Base-by-base conservation (phyloP, 2,888 invertebrate genomes). In the Hydraecia micacea region DNA sequence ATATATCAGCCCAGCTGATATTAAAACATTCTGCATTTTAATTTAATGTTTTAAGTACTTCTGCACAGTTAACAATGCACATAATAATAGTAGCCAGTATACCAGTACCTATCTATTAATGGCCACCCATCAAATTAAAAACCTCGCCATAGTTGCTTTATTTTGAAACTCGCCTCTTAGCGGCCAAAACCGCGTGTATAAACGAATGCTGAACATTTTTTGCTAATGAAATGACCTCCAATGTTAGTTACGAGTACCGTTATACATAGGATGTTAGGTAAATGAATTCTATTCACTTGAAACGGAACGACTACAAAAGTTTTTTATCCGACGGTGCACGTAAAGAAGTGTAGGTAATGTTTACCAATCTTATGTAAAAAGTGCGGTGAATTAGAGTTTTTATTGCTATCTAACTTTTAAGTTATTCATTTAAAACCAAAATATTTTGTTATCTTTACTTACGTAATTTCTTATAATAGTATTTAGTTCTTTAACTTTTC, bases 251-350 rank as follows among this genome's bases (percentile, higher is more conserved):
- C 75, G 75, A 73, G 69, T 74, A 84, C 88, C 86, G 88, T 86
- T 87, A 87, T 71, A 78, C 73, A 67, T 80, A 85, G 85, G 83
- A 86, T 88, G 84, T 86, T 85, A 89, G 83, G 78, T 85, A 83
- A 86, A 83, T 81, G 75, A 77, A 83, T 81, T 79, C 75, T 80
- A 80, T 80, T 81, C 80, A 81, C 71, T 74, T 83, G 79, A 83
- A 84, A 87, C 83, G 84, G 80, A 75, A 67, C 75, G 58, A 36
- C 49, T 72, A 62, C 55, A 62, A 65, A 81, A 58, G 79, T 66
- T 73, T 83, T 75, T 75, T 73, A 55, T 28, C 15, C 46, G 13
- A 32, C 32, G 0, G 15, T 39, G 55, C 79, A 67, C 75, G 79
- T 66, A 52, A 75, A 83, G 68, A 66, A 73, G 62, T 71, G 55